Conservation (phyloP, 2,888 invertebrate species). For the Cremastinae sp. region DNA sequence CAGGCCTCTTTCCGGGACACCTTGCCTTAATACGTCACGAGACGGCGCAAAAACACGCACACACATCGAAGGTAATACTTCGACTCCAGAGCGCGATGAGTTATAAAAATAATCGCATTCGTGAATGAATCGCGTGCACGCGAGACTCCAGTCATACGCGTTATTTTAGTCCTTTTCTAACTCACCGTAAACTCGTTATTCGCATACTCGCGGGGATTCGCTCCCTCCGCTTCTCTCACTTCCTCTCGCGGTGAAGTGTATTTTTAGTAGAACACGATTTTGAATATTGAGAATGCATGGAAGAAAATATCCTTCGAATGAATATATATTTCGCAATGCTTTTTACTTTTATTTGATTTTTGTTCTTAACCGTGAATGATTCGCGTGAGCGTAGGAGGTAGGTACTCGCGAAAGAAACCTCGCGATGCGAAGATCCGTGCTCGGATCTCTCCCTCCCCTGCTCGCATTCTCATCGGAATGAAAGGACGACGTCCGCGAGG, state of each 20-base stretch:
- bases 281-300: slow-evolving; percentile 16
- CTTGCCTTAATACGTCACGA: slow-evolving; percentile 2
- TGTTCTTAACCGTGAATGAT: slow-evolving; percentile 67
- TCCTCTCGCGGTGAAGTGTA: neutral
- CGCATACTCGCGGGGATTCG: slow-evolving; percentile 11
- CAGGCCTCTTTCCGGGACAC: neutral
- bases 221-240: slow-evolving; percentile 18
- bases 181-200: slow-evolving; percentile 33
- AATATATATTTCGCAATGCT: slow-evolving; percentile 12
- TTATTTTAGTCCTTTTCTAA: slow-evolving; percentile 33
- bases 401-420: slow-evolving; percentile 71
- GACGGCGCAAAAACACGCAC: neutral
- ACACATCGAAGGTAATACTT: slow-evolving; percentile 18
- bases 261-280: neutral
- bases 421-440: slow-evolving; percentile 80
- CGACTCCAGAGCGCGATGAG: slow-evolving; percentile 24
- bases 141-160: slow-evolving; percentile 46
- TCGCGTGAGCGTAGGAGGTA: slow-evolving; percentile 78
- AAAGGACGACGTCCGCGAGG: slow-evolving; percentile 58
- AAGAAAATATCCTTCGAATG: too few relatives aligned
- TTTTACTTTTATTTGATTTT: neutral
- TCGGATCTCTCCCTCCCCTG: slow-evolving; percentile 65
- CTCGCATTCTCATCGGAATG: slow-evolving; percentile 12
- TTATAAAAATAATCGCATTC: slow-evolving; percentile 59
- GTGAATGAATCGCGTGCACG: slow-evolving; percentile 67